Evolutionary conservation across 2,113 vertebrate genomes (phyloP).

Genomic region (Phyllostomus discolor): DNA sequence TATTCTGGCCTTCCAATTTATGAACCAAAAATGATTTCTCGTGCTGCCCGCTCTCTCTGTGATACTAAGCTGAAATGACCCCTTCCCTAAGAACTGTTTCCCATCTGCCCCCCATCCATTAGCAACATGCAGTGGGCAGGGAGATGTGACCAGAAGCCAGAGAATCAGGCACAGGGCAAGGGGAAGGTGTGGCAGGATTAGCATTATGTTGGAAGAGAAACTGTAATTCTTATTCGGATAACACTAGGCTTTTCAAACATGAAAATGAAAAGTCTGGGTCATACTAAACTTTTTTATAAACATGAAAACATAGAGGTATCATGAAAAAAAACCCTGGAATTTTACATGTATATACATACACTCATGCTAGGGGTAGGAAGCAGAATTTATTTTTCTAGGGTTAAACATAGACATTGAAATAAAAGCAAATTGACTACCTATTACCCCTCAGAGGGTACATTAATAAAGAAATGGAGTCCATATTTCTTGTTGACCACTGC

Average conservation of each 20-base stretch:
- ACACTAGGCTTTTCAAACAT: background rate
- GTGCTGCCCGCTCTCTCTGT: background rate
- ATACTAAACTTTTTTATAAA: background rate
- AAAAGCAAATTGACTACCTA: background rate
- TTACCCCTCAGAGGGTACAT: background rate
- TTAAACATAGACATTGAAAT: background rate
- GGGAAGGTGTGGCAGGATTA: too few relatives aligned
- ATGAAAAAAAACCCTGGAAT: background rate
- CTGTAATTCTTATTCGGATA: background rate
- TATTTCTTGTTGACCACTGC: background rate
- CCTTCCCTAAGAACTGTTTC: background rate
- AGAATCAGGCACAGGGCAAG: background rate
- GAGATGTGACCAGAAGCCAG: background rate
- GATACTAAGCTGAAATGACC: background rate
- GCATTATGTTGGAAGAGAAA: background rate
- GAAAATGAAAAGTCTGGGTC: background rate
- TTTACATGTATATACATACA: background rate
- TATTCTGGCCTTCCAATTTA: background rate
- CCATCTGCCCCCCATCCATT: rapidly evolving
- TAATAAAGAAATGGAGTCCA: background rate
- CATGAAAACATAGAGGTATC: background rate
- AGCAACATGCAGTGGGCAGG: background rate
- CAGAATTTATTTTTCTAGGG: background rate
- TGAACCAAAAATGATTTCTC: background rate
- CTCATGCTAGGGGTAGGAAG: background rate